Conservation (phyloP, 64 coral and sea anemone species). For the Pocillopora verrucosa region DNA sequence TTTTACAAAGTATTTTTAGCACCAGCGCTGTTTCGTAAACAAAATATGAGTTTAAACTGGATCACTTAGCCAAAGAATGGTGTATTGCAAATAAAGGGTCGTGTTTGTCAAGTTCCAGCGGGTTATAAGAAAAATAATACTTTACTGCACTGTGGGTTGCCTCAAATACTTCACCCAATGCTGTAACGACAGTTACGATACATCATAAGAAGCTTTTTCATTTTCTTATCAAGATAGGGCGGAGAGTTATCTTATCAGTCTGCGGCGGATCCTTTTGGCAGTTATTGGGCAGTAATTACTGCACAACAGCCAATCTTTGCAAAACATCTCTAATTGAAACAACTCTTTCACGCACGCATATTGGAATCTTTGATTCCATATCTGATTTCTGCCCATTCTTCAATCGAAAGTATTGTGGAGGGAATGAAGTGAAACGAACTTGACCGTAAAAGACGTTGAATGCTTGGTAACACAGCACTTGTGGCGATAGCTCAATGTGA, state of each 20-base stretch:
- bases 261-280: not conserved
- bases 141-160: not conserved
- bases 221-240: not conserved
- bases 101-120: conserved; percentile 4
- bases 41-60: not conserved
- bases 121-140: not conserved
- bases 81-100: conserved; percentile 29
- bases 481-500: not conserved
- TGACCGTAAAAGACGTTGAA: not conserved
- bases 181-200: not conserved
- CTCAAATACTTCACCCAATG: conserved; percentile 1
- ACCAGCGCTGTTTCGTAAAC: not conserved
- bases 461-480: not conserved
- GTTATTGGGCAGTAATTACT: conserved; percentile 6
- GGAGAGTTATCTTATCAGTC: not conserved
- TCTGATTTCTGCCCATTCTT: not conserved
- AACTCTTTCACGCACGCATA: not conserved
- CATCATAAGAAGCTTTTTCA: not conserved
- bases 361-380: not conserved
- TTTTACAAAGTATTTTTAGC: not conserved
- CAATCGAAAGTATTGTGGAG: not conserved
- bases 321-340: not conserved
- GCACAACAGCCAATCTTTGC: not conserved
- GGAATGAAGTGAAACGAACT: not conserved
- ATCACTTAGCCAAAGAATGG: conserved; percentile 3